These are phyloP conservation scores for Sinelater perroti DNA, from an alignment of 2,888 invertebrate genomes.

Conservation along the genomic window DNA sequence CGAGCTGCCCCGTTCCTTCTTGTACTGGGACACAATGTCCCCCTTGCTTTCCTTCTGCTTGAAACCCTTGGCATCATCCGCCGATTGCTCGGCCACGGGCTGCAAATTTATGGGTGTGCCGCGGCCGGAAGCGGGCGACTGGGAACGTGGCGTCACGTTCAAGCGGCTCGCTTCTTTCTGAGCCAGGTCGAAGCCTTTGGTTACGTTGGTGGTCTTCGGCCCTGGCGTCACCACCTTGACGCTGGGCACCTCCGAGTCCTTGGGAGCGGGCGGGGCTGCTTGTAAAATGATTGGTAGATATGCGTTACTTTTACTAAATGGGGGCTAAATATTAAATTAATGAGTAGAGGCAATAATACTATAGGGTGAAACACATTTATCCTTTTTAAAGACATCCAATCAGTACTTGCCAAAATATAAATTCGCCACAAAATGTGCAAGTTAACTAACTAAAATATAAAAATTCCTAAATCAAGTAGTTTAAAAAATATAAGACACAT, in stretches of 20 bases:
- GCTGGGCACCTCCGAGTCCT: slow-evolving; percentile 22
- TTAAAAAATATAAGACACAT: no score
- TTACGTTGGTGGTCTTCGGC: slow-evolving; percentile 61
- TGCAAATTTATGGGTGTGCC: slow-evolving; percentile 59
- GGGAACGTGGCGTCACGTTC: slow-evolving; percentile 69
- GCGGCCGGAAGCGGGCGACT: slow-evolving; percentile 74
- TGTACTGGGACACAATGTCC: slow-evolving; percentile 71
- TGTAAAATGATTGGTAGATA: slow-evolving; percentile 1
- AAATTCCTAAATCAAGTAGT: no score
- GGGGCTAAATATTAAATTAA: neutral
- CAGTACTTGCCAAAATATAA: no score
- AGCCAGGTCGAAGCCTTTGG: slow-evolving; percentile 69
- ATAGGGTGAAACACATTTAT: no score
- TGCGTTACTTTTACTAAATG: no score
- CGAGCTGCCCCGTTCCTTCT: slow-evolving; percentile 77
- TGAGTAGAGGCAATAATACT: no score
- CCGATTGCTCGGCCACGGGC: slow-evolving; percentile 35
- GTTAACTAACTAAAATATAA: no score
- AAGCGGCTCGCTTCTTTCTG: slow-evolving; percentile 51
- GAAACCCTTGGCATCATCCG: slow-evolving; percentile 47
- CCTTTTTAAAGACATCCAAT: no score
- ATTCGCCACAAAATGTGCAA: no score
- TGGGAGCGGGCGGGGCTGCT: slow-evolving; percentile 17
- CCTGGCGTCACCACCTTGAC: slow-evolving; percentile 58
- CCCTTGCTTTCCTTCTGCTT: slow-evolving; percentile 66